Evolutionary conservation across 2,797 vertebrate species (phyloP), one percentile per base, ranked within the genome.

Genomic region (Allobates femoralis): DNA sequence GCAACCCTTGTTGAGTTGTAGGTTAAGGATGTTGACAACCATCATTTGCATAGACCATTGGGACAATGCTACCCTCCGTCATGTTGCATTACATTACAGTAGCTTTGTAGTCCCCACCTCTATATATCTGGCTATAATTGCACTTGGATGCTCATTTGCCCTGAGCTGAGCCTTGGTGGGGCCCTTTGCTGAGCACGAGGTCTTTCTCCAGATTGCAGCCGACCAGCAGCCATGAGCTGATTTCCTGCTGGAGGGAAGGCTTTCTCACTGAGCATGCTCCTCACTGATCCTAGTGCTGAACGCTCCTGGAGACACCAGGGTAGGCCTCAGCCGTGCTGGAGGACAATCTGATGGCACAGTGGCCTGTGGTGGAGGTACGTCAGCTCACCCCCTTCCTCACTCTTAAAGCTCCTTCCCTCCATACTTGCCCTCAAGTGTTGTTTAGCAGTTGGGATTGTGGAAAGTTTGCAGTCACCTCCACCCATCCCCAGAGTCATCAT

Each of bases 211-310:
- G 53, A 51, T 56, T 81, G 53, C 69, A 60, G 14, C 7, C 1
- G 53, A 86, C 83, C 67, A 3, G 85, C 67, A 3, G 85, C 77
- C 83, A 83, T n/a, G 4, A 55, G 62, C 82, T 81, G 88, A 69
- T 87, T 73, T 82, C 81, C 79, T 79, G 80, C 86, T 77, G 32
- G 50, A 90, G 89, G 26, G 60, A 56, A 71, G 10, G 66, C 55
- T 78, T 50, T 79, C 51, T 19, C 51, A 85, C 66, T 55, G 87
- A 90, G 90, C 89, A 87, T 87, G 89, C 88, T 91, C 90, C 10
- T 3, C 85, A 0, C 0, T 18, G 34, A 34, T 74, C 32, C 32
- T 21, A 46, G 79, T 82, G n/a, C 80, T 69, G 16, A 6, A 12
- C 8, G 50, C 26, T 69, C 14, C 0, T 79, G 90, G 90, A 84